Evolutionary conservation across 1,140 invertebrate genomes (phyloP).

Genomic region (Asbolus verrucosus): DNA sequence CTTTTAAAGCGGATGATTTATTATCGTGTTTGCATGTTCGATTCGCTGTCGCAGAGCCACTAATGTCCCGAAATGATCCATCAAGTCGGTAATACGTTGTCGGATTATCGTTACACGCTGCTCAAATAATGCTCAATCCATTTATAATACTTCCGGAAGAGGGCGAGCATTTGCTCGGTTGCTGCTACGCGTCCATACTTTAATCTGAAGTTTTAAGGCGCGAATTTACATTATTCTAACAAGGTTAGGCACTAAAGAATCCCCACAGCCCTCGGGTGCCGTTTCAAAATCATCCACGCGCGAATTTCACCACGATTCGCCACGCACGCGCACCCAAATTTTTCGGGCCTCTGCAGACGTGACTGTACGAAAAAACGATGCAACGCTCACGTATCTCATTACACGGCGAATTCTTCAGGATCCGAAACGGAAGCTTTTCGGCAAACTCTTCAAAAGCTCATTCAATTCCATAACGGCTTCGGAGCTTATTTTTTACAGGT

Average conservation of each 20-base stretch:
- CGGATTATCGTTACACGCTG: slow-evolving; percentile 39
- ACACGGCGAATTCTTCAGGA: slow-evolving; percentile 21
- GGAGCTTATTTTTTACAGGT: slow-evolving; percentile 29
- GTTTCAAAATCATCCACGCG: too few relatives aligned
- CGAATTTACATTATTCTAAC: too few relatives aligned
- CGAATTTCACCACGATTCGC: too few relatives aligned
- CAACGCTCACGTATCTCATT: slow-evolving; percentile 34
- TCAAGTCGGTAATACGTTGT: slow-evolving; percentile 17
- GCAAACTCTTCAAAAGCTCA: too few relatives aligned
- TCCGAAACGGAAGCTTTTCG: slow-evolving; percentile 30
- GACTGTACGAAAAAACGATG: slow-evolving; percentile 17
- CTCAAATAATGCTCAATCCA: slow-evolving; percentile 29
- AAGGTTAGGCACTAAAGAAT: too few relatives aligned
- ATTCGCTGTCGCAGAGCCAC: slow-evolving; percentile 21
- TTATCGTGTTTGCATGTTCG: slow-evolving; percentile 42
- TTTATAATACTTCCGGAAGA: slow-evolving; percentile 32
- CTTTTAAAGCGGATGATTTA: slow-evolving; percentile 13
- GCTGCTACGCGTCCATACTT: not conserved
- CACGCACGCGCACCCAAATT: too few relatives aligned
- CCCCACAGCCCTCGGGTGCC: too few relatives aligned
- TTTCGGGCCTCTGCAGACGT: too few relatives aligned
- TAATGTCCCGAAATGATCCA: slow-evolving; percentile 39
- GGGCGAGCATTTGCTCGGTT: slow-evolving; percentile 2
- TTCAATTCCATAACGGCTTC: slow-evolving; percentile 36
- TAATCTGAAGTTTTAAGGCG: slow-evolving; percentile 1